Evolutionary conservation across 2,113 vertebrate species (phyloP).

Genomic region (Herpetotheres cachinnans): DNA sequence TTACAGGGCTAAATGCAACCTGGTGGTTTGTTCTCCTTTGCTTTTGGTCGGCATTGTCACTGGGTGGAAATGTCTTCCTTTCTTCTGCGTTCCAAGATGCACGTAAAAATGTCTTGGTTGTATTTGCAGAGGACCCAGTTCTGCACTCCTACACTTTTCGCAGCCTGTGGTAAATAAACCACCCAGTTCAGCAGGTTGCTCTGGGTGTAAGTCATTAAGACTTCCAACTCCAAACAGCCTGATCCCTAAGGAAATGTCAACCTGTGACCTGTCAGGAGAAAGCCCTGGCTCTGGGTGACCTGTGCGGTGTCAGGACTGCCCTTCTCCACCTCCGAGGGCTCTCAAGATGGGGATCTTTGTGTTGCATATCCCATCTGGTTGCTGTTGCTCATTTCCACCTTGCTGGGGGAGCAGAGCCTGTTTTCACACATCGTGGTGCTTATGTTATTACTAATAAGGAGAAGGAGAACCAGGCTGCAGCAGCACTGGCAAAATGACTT

Average conservation of each 20-base stretch:
- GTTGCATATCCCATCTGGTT: neutral
- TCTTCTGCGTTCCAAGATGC: neutral
- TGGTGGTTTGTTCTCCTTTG: neutral
- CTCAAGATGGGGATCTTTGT: neutral
- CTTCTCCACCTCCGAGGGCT: neutral
- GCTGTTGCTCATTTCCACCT: neutral
- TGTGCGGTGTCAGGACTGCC: neutral
- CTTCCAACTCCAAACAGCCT: neutral
- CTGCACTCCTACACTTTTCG: neutral
- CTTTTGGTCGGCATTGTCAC: neutral
- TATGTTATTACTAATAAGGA: neutral
- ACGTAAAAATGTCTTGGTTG: accelerated
- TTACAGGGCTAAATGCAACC: accelerated
- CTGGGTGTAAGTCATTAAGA: accelerated
- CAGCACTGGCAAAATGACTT: neutral
- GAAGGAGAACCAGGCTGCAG: neutral
- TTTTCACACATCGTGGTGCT: neutral
- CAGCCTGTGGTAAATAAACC: neutral
- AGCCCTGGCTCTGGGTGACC: neutral
- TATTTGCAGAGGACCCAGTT: neutral
- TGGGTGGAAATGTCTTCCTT: no score
- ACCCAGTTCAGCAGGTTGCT: neutral
- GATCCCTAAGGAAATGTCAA: neutral
- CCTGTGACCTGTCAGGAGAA: neutral
- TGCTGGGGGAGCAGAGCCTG: neutral